Percentiles rank a stretch among this genome's conserved stretches.
phyloP scores from a whole-genome alignment of 2,113 vertebrate species.

The Callocephalon fimbriatum region DNA sequence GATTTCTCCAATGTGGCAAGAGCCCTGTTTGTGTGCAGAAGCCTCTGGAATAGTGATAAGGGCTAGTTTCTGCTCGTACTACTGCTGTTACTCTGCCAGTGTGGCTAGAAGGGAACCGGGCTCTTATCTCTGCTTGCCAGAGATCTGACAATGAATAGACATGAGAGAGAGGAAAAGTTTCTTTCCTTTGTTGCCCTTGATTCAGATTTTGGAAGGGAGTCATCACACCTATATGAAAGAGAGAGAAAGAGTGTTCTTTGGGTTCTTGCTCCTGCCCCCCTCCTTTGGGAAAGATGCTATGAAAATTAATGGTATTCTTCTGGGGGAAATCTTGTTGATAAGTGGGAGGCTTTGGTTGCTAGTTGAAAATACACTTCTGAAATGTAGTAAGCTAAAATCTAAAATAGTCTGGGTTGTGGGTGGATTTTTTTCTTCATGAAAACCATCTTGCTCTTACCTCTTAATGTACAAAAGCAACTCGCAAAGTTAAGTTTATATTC shows the following conservation, averaged over 20 bases:
- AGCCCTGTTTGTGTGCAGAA: neutral
- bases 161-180: neutral
- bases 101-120: neutral
- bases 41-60: neutral
- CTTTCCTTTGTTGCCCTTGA: neutral
- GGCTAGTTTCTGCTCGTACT: neutral
- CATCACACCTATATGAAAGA: neutral
- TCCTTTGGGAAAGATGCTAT: neutral
- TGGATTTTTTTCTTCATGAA: neutral
- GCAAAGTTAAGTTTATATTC: neutral
- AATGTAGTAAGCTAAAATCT: neutral
- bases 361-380: neutral
- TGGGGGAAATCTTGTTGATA: neutral
- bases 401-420: neutral
- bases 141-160: neutral
- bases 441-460: neutral
- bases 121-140: neutral
- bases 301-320: neutral
- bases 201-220: neutral
- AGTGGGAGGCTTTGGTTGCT: neutral
- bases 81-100: neutral
- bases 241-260: neutral
- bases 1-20: neutral
- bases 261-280: neutral
- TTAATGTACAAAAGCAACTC: neutral